Percentiles rank a stretch among this genome's conserved stretches.
phyloP scores from a whole-genome alignment of 2,113 vertebrate genomes.

The Cynoglossus semilaevis region DNA sequence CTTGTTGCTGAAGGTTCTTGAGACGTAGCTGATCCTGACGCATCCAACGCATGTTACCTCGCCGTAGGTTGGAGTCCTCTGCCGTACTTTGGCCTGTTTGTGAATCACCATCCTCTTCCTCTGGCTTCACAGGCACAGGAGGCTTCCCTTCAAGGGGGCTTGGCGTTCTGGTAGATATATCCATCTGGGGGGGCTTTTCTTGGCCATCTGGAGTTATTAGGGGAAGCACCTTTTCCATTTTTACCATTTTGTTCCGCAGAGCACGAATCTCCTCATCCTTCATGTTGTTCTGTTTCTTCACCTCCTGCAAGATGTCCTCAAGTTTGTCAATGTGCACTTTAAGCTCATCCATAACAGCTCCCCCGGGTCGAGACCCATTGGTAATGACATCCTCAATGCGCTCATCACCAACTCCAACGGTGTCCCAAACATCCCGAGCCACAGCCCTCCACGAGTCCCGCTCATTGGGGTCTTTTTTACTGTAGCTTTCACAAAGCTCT shows the following conservation, averaged over 20 bases:
- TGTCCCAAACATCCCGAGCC: slow-evolving; percentile 97
- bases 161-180: slow-evolving; percentile 26
- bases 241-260: slow-evolving; percentile 94
- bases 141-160: slow-evolving; percentile 60
- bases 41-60: slow-evolving; percentile 89
- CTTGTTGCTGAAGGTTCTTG: slow-evolving; percentile 94
- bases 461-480: slow-evolving; percentile 97
- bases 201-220: slow-evolving; percentile 82
- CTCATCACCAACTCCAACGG: slow-evolving; percentile 94
- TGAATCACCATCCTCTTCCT: slow-evolving; percentile 73
- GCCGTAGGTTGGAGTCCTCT: slow-evolving; percentile 82
- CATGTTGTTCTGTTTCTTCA: slow-evolving; percentile 98
- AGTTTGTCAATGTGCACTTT: slow-evolving; percentile 97
- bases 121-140: slow-evolving; percentile 60
- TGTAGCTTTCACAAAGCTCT: slow-evolving; percentile 91
- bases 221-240: slow-evolving; percentile 97
- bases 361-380: slow-evolving; percentile 73
- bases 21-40: slow-evolving; percentile 91
- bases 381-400: slow-evolving; percentile 87
- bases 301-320: slow-evolving; percentile 95
- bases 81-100: slow-evolving; percentile 75
- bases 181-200: slow-evolving; percentile 38
- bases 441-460: slow-evolving; percentile 95
- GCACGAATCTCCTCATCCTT: slow-evolving; percentile 97
- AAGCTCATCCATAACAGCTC: slow-evolving; percentile 88